phyloP scores from a whole-genome alignment of 2,888 invertebrate genomes.

The Stratiomys singularior region DNA sequence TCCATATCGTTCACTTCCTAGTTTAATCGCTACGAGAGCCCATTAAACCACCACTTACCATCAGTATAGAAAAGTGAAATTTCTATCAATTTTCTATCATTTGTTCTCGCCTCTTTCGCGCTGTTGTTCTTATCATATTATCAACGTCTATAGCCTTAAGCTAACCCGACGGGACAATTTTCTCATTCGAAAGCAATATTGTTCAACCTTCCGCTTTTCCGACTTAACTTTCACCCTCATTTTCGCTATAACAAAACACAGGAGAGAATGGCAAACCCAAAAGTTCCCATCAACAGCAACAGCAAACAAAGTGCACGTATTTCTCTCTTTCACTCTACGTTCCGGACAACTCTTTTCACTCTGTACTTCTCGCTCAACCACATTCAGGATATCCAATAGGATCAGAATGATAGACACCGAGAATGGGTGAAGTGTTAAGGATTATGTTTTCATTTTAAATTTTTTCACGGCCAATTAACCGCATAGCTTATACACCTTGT shows the following conservation, averaged over 20 bases:
- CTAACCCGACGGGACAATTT: constrained; percentile 19
- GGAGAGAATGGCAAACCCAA: too few relatives aligned
- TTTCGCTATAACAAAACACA: background rate
- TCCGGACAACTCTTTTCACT: background rate
- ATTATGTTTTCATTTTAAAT: constrained; percentile 42
- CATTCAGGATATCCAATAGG: background rate
- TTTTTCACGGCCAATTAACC: constrained; percentile 42
- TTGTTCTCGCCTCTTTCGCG: constrained; percentile 31
- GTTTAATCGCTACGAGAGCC: background rate
- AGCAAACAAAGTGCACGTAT: background rate
- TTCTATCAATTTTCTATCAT: constrained; percentile 24
- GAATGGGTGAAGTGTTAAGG: constrained; percentile 13
- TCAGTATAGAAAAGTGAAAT: background rate
- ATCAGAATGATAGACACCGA: background rate
- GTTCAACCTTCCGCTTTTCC: background rate
- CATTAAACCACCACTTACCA: background rate
- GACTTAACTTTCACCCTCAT: background rate
- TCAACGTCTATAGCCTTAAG: constrained; percentile 29
- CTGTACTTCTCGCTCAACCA: background rate
- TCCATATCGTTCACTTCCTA: background rate
- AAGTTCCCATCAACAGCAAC: background rate
- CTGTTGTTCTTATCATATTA: constrained; percentile 32
- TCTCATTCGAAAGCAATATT: constrained; percentile 37
- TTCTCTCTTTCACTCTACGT: background rate
- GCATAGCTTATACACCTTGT: constrained; percentile 27